These are phyloP conservation scores for Acrocyrtus sp. DNA, from an alignment of 2,888 invertebrate genomes.

Conservation along the genomic window DNA sequence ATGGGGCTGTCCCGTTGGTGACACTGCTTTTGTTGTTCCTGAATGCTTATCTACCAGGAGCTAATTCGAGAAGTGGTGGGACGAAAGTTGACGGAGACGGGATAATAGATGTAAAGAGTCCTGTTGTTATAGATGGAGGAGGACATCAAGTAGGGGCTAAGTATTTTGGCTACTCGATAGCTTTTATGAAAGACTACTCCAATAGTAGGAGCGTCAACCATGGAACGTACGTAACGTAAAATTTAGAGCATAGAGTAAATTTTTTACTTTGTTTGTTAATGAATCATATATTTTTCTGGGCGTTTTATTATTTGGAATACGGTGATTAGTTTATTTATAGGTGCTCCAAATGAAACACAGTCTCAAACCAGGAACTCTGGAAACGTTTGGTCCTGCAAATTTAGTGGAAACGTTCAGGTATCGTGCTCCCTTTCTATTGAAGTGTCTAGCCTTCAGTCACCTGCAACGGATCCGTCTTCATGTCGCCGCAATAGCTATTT, in stretches of 20 bases:
- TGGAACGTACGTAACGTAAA: slow-evolving; percentile 4
- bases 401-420: not conserved
- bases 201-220: too few species aligned
- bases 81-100: too few species aligned
- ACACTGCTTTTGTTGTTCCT: too few species aligned
- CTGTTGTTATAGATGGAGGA: slow-evolving; percentile 7
- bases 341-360: slow-evolving; percentile 30
- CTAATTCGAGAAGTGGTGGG: too few species aligned
- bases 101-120: slow-evolving; percentile 13
- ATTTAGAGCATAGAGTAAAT: not conserved
- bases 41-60: too few species aligned
- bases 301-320: too few species aligned
- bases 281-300: too few species aligned
- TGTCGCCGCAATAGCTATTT: not conserved
- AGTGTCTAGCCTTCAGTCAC: not conserved
- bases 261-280: not conserved
- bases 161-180: slow-evolving; percentile 9
- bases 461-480: not conserved
- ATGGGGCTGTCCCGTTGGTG: too few species aligned
- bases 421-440: not conserved
- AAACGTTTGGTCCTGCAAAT: slow-evolving; percentile 27
- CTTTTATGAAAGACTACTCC: slow-evolving; percentile 9
- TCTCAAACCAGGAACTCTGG: slow-evolving; percentile 12
- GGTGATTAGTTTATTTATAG: slow-evolving; percentile 21
- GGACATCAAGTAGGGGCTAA: not conserved